phyloP scores from a whole-genome alignment of 2,797 vertebrate species.

The Sebastes iracundus region DNA sequence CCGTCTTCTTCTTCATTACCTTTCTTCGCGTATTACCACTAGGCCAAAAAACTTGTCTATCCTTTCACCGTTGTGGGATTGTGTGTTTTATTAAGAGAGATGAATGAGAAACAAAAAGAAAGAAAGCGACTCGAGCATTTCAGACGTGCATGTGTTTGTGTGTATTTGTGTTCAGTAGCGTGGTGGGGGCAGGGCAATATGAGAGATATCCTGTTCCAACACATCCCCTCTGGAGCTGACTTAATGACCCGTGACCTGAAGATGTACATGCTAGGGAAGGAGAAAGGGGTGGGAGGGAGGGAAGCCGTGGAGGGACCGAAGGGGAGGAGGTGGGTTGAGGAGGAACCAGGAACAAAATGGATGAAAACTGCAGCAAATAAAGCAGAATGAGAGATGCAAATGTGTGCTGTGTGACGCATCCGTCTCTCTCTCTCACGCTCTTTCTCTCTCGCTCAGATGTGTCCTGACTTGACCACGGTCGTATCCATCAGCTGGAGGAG shows the following conservation, averaged over 20 bases:
- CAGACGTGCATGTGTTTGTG: conserved; percentile 41
- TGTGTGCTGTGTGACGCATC: conserved; percentile 7
- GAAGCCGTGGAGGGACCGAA: conserved; percentile 23
- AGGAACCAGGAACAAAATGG: conserved; percentile 58
- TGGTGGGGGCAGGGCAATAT: conserved; percentile 68
- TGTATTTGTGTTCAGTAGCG: conserved; percentile 55
- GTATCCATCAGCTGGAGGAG: conserved; percentile 13
- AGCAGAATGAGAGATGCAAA: conserved; percentile 50
- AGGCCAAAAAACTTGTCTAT: neutral
- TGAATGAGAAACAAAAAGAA: neutral
- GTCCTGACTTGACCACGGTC: conserved; percentile 38
- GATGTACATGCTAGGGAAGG: conserved; percentile 68
- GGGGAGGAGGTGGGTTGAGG: conserved; percentile 21
- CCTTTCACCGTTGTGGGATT: neutral
- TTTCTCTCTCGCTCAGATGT: neutral
- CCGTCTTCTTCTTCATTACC: neutral
- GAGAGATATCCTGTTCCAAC: conserved; percentile 78
- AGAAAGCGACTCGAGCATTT: neutral
- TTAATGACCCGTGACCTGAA: conserved; percentile 82
- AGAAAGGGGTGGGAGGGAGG: conserved; percentile 24
- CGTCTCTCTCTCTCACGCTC: neutral
- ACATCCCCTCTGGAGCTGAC: conserved; percentile 75
- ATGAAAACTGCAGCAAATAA: conserved; percentile 67
- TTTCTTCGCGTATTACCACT: neutral
- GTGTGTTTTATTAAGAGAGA: neutral